Base-by-base conservation (phyloP, 1,140 invertebrate species). In the Phocides pigmalion region DNA sequence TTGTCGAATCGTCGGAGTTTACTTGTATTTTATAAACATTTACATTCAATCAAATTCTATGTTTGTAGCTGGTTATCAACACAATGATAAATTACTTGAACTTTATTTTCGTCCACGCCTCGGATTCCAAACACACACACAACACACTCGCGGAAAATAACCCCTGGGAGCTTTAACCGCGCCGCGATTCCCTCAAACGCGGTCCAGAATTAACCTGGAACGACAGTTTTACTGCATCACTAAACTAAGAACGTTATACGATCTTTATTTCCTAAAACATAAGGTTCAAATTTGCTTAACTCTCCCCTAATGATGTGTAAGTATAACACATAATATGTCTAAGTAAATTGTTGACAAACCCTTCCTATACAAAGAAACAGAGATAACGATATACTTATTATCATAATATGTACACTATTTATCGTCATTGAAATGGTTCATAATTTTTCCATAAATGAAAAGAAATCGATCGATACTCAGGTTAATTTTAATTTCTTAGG, bases 191-290 rank as follows among this genome's bases (percentile, higher is more conserved):
- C 19, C 28, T 47, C 56, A 59, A 54, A 54, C 58, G 46, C 15
- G 20, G 4, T 66, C 54, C 64, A 66, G 56, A 66, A 61, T 61
- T 66, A 66, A 59, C 47, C 47, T 59, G 56, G 56, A 66, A 61
- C 39, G 64, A 66, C 64, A 66, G 56, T 61, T 61, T 61, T 51
- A 66, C 56, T 46, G 37, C 64, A 59, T 44, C 41, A 32, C 41
- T 14, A 16, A 8, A 42, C 12, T 22, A 37, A 11, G 12, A 2
- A 4, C n/a, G 2, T 49, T 28, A 28, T 12, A 20, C 47, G 12
- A 47, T 25, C 32, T 39, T 47, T 58, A 16, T 28, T 17, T 11
- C 20, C 8, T 44, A 17, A 15, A n/a, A 12, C 44, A 37, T 61
- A 47, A 37, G 28, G 42, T 22, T 11, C n/a, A 37, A 35, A 35